A percentile compares a stretch with the other conserved stretches of the same genome.
Conservation (phyloP, 2,113 vertebrate species). For the Mugil cephalus region DNA sequence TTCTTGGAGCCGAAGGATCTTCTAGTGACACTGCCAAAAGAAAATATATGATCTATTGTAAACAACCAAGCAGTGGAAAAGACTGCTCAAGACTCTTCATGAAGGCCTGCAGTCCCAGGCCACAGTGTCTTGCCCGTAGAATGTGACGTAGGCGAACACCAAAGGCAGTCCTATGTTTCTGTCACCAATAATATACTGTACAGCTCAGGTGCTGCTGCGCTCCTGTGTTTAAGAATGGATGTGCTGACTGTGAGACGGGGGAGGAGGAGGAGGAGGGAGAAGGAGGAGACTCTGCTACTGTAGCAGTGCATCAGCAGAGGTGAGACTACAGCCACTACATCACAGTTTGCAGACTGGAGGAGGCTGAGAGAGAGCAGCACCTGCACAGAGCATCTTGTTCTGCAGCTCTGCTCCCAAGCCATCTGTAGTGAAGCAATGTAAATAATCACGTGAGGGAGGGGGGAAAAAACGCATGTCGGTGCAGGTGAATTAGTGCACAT, state of each 20-base stretch:
- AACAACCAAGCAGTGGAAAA: background rate
- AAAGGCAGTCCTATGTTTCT: background rate
- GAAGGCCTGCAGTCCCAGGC: background rate
- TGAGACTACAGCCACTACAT: slow-evolving; percentile 66
- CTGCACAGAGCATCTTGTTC: slow-evolving; percentile 16
- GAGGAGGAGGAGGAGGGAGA: slow-evolving; percentile 3
- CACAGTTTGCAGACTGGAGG: slow-evolving; percentile 48
- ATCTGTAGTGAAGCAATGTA: slow-evolving; percentile 1
- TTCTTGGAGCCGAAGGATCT: background rate
- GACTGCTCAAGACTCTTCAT: background rate
- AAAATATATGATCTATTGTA: background rate
- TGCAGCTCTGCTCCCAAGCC: slow-evolving; percentile 4
- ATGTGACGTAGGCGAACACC: background rate
- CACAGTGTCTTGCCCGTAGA: background rate
- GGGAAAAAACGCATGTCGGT: too few relatives aligned
- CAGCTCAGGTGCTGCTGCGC: slow-evolving; percentile 59
- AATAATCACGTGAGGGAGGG: background rate
- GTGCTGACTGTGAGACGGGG: slow-evolving; percentile 65
- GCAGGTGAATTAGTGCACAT: slow-evolving; percentile 34
- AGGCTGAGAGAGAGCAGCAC: slow-evolving; percentile 22
- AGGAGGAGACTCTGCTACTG: slow-evolving; percentile 55
- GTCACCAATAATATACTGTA: slow-evolving; percentile 28
- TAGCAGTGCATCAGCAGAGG: slow-evolving; percentile 77
- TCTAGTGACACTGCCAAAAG: background rate
- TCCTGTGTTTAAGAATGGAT: slow-evolving; percentile 74